A percentile compares a stretch with the other conserved stretches of the same genome.
Evolutionary conservation across 2,888 invertebrate genomes (phyloP).

Genomic region (Leptinotarsa juncta): DNA sequence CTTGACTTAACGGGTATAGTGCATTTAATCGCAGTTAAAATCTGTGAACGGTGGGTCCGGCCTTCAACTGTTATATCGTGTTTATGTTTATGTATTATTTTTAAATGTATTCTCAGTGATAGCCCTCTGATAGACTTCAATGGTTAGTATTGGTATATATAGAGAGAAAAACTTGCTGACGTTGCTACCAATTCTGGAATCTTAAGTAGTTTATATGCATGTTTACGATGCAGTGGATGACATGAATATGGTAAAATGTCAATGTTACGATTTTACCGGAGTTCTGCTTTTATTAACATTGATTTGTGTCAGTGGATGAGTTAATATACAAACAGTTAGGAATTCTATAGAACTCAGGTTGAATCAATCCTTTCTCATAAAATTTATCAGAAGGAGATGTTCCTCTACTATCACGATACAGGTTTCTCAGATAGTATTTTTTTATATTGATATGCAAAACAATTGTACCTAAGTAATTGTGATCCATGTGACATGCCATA

Average conservation of each 20-base stretch:
- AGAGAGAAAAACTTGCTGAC: constrained; percentile 4
- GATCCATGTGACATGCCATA: neutral
- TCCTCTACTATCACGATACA: no score
- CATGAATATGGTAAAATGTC: constrained; percentile 35
- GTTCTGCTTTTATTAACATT: constrained; percentile 40
- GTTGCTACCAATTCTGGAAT: constrained; percentile 12
- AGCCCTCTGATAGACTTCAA: neutral
- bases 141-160: neutral
- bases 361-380: neutral
- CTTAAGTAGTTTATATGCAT: constrained; percentile 5
- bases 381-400: neutral
- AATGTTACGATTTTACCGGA: constrained; percentile 25
- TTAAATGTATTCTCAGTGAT: constrained; percentile 6
- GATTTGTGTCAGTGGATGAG: constrained; percentile 35
- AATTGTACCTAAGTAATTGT: neutral
- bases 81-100: no score
- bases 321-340: constrained; percentile 24
- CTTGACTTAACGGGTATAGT: no score
- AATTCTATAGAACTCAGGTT: constrained; percentile 1
- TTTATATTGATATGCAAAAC: no score
- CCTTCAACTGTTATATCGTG: no score
- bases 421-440: no score
- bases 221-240: constrained; percentile 32
- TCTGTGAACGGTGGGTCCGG: no score
- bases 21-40: no score